These are phyloP conservation scores for Pseudomyrmex cubaensis DNA, from an alignment of 1,140 invertebrate genomes.

Conservation along the genomic window DNA sequence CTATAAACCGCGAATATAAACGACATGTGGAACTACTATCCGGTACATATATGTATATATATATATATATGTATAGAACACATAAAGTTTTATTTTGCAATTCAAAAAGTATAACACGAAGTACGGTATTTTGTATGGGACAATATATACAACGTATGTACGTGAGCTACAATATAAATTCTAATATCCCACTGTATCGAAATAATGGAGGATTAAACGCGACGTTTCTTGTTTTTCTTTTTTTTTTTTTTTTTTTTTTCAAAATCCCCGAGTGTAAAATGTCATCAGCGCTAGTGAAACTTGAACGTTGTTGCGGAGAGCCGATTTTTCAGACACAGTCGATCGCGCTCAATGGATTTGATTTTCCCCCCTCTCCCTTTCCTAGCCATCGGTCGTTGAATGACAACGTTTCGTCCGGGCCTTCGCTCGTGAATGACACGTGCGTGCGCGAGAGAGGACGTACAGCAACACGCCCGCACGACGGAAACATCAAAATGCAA, in stretches of 20 bases:
- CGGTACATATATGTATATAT: too few relatives aligned
- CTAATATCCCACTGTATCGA: background rate
- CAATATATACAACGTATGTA: background rate
- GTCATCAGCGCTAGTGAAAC: conserved; percentile 41
- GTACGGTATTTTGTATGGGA: too few relatives aligned
- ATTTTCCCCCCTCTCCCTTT: background rate
- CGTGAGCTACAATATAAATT: background rate
- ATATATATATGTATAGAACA: too few relatives aligned
- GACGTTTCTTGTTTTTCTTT: background rate
- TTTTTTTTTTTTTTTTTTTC: too few relatives aligned
- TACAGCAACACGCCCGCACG: background rate
- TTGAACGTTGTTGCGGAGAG: conserved; percentile 30
- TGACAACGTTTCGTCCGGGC: conserved; percentile 30
- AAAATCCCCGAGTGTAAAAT: conserved; percentile 35
- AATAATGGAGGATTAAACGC: background rate
- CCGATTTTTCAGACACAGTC: conserved; percentile 38
- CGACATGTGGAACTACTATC: background rate
- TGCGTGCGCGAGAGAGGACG: conserved; percentile 13
- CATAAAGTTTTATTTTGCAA: too few relatives aligned
- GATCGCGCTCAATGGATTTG: conserved; percentile 46
- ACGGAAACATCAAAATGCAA: conserved; percentile 3
- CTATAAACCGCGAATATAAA: background rate
- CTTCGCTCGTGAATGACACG: conserved; percentile 31
- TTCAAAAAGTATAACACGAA: background rate
- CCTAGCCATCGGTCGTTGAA: conserved; percentile 10